Evolutionary conservation across 2,797 vertebrate species (phyloP).

Genomic region (Falco berigora): DNA sequence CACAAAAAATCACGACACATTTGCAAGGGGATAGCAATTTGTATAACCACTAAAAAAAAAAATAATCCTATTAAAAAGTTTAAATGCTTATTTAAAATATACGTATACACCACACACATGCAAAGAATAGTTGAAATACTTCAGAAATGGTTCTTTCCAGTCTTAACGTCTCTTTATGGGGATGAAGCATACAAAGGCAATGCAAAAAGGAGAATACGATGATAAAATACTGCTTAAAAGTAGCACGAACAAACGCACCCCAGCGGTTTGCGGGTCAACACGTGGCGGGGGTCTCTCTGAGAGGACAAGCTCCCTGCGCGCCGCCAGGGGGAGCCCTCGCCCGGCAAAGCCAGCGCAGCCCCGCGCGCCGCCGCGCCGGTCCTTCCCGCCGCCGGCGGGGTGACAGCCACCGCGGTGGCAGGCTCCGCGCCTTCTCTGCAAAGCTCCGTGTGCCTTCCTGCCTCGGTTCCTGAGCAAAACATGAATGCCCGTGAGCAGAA

Average conservation of each 20-base stretch:
- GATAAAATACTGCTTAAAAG: neutral
- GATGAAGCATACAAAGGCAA: neutral
- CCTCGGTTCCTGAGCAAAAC: neutral
- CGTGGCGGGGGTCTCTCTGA: neutral
- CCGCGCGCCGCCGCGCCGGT: no score
- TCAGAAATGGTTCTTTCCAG: neutral
- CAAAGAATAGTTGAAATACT: neutral
- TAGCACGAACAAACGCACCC: fast-evolving
- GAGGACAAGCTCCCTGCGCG: fast-evolving
- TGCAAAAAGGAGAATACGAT: neutral
- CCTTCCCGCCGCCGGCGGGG: neutral
- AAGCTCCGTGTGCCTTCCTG: neutral
- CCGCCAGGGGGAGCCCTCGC: slow-evolving; percentile 36
- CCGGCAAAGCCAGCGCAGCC: neutral
- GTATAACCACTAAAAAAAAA: slow-evolving; percentile 41
- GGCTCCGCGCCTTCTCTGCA: neutral
- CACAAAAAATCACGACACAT: slow-evolving; percentile 11
- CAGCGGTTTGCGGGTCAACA: fast-evolving
- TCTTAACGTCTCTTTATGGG: neutral
- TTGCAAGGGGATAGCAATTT: slow-evolving; percentile 34
- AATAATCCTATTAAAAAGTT: neutral
- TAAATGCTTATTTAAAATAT: neutral
- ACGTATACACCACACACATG: fast-evolving
- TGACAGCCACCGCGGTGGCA: no score
- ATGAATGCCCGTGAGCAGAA: neutral